Base-by-base conservation (phyloP, 2,113 vertebrate genomes). In the Engraulis encrasicolus region DNA sequence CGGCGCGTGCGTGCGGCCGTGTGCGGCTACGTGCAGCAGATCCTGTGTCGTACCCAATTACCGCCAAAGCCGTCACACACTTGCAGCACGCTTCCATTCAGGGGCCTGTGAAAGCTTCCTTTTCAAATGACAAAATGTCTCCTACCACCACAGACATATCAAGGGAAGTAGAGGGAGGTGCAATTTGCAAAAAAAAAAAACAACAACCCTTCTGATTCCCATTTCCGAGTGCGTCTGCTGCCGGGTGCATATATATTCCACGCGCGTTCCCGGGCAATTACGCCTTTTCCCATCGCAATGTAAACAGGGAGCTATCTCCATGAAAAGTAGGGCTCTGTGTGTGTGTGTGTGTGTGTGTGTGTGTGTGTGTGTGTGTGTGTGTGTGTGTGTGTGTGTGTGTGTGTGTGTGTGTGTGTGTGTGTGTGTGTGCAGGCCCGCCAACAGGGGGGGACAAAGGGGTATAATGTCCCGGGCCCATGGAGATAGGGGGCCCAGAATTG, bases 1-100 rank as follows among this genome's bases (percentile, higher is more conserved):
- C 87, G 90, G n/a, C n/a, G n/a, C n/a, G n/a, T n/a, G n/a, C n/a
- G n/a, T n/a, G n/a, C n/a, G n/a, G n/a, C n/a, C n/a, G n/a, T n/a
- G n/a, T n/a, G n/a, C n/a, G n/a, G n/a, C n/a, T n/a, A n/a, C n/a
- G n/a, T n/a, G n/a, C n/a, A n/a, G n/a, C 93, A 91, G 93, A 94
- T 94, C 93, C 89, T 27, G 54, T 93, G 93, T 92, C 92, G 93
- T 91, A 93, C 91, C 88, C 92, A 93, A 93, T 94, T 94, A 93
- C 91, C 87, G 89, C 85, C 85, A 88, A 82, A 82, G 87, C 85
- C 78, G 80, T 80, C 48, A 31, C 54, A 78, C 83, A n/a, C n/a
- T 38, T 23, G 54, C 54, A 58, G 78, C 82, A 27, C 20, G 45
- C 20, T 23, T n/a, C 40, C 74, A 37, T 80, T 86, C 85, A 80